Conservation (phyloP, 2,113 vertebrate species). For the Neotragus moschatus region DNA sequence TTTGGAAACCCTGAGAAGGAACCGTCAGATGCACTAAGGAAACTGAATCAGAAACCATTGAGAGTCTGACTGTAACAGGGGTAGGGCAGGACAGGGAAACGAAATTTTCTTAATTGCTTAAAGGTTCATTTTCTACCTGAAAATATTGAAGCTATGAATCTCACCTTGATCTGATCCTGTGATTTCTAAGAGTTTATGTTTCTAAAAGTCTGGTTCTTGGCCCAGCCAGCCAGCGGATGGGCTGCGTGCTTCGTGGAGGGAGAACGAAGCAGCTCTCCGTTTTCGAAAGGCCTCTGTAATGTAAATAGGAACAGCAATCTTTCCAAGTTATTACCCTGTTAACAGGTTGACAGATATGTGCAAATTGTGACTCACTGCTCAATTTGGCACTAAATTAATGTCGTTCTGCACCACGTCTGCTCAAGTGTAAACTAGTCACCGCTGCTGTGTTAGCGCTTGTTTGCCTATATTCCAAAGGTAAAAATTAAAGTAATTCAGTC, state of each 20-base stretch:
- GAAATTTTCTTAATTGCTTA: not conserved
- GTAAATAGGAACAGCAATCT: slow-evolving; percentile 66
- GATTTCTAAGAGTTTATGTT: not conserved
- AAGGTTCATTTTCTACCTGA: not conserved
- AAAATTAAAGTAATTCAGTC: slow-evolving; percentile 55
- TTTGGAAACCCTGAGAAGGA: not conserved
- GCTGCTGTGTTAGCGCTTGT: slow-evolving; percentile 63
- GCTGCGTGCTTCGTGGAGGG: not conserved
- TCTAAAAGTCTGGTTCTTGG: not conserved
- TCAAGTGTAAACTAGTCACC: slow-evolving; percentile 67
- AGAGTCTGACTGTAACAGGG: not conserved
- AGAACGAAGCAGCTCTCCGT: slow-evolving; percentile 55
- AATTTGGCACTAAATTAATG: slow-evolving; percentile 74
- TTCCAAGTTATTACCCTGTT: slow-evolving; percentile 75
- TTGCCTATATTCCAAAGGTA: slow-evolving; percentile 67
- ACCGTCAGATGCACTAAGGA: not conserved
- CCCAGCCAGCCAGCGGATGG: not conserved
- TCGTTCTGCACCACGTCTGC: slow-evolving; percentile 67
- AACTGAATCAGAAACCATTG: not conserved
- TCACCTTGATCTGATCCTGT: not conserved
- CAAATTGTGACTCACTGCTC: slow-evolving; percentile 75
- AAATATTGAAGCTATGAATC: not conserved
- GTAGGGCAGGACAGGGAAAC: not conserved
- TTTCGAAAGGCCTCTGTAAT: slow-evolving; percentile 50
- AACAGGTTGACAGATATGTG: slow-evolving; percentile 73